These are phyloP conservation scores for Vidua chalybeata DNA, from an alignment of 2,113 vertebrate species.

Conservation along the genomic window DNA sequence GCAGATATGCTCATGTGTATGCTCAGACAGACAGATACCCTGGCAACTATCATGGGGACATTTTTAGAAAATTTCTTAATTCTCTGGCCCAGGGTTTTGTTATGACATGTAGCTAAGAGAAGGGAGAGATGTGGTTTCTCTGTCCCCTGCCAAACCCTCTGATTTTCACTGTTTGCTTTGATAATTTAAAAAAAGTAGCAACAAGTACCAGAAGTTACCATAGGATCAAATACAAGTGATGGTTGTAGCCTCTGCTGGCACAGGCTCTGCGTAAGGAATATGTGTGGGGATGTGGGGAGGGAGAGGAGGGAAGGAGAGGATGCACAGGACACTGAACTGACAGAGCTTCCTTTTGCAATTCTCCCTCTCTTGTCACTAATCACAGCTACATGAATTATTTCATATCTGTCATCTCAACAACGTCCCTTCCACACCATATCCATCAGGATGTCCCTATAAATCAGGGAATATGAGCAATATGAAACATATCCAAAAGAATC, in stretches of 20 bases:
- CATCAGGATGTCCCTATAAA: background rate
- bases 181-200: constrained; percentile 14
- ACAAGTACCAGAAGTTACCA: background rate
- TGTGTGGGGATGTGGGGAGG: background rate
- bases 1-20: background rate
- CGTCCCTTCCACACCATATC: no score
- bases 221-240: background rate
- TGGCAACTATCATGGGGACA: constrained; percentile 33
- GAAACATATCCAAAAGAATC: background rate
- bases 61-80: constrained; percentile 55
- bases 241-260: background rate
- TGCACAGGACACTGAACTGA: background rate
- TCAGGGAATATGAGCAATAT: accelerated
- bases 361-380: background rate
- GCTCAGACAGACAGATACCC: constrained; percentile 5
- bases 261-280: background rate
- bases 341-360: background rate
- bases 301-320: background rate
- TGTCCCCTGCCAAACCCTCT: background rate
- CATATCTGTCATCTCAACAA: background rate
- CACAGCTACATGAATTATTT: background rate
- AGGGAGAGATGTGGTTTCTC: background rate
- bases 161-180: constrained; percentile 6
- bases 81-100: constrained; percentile 38
- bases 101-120: constrained; percentile 27